Conservation (phyloP, 2,113 vertebrate genomes). For the Leptocoma aspasia region DNA sequence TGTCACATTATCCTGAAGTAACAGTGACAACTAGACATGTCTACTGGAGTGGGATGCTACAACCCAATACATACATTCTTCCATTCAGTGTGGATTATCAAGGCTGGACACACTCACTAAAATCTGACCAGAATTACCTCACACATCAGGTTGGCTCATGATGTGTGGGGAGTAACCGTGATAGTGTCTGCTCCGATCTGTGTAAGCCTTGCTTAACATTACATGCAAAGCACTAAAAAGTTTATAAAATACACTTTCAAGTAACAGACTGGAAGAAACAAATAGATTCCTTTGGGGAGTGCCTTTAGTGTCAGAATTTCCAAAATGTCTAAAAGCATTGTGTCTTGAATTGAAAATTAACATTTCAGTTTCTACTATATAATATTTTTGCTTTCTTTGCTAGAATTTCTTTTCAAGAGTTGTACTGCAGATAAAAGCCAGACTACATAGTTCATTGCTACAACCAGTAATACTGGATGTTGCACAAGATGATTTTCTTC, state of each 20-base stretch:
- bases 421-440: background rate
- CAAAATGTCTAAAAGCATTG: background rate
- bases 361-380: background rate
- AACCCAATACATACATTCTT: background rate
- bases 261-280: background rate
- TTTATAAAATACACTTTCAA: background rate
- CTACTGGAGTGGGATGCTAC: background rate
- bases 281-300: background rate
- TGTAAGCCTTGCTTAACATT: background rate
- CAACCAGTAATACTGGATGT: background rate
- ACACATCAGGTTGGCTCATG: background rate
- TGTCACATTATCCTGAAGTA: background rate
- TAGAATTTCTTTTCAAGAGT: background rate
- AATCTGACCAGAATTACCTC: background rate
- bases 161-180: background rate
- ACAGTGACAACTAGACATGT: background rate
- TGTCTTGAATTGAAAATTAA: background rate
- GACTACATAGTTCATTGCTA: background rate
- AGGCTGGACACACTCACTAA: background rate
- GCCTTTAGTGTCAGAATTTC: background rate
- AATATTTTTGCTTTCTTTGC: background rate
- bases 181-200: background rate
- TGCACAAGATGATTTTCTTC: background rate
- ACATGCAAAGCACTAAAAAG: background rate
- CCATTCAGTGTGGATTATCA: background rate